Evolutionary conservation across 2,797 vertebrate genomes (phyloP).

Genomic region (Sebastes paucispinis): DNA sequence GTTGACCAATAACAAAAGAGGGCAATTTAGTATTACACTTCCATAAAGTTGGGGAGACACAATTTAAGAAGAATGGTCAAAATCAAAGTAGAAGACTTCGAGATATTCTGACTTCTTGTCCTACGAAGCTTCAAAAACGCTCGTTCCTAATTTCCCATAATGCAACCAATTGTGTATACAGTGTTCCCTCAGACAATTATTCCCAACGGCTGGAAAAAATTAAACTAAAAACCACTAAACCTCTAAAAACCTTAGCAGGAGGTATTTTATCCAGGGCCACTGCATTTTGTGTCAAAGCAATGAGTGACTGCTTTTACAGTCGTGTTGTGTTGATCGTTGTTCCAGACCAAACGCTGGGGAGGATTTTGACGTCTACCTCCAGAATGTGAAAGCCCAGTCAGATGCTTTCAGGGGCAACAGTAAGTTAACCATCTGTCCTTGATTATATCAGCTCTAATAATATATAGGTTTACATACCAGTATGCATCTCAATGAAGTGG

Average conservation of each 20-base stretch:
- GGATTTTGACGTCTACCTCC: constrained; percentile 89
- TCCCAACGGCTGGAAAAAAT: accelerated
- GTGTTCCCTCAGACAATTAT: not conserved
- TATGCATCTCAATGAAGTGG: not conserved
- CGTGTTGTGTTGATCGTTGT: not conserved
- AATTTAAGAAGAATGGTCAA: not conserved
- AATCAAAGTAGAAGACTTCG: not conserved
- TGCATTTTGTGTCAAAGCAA: not conserved
- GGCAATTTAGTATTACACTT: not conserved
- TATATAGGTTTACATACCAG: too few species aligned
- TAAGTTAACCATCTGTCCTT: constrained; percentile 78
- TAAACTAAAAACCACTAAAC: too few species aligned
- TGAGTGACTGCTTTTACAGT: not conserved
- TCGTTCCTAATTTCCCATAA: not conserved
- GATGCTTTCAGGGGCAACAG: constrained; percentile 92
- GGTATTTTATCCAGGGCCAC: not conserved
- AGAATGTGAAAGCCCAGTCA: constrained; percentile 89
- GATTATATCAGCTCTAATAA: not conserved
- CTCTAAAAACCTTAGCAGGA: not conserved
- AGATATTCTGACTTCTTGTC: not conserved
- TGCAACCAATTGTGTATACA: not conserved
- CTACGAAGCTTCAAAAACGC: not conserved
- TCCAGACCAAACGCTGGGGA: constrained; percentile 85
- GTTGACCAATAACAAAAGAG: too few species aligned
- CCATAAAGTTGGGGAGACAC: not conserved